phyloP scores from a whole-genome alignment of 2,888 invertebrate genomes.

The Petrolisthes manimaculis region DNA sequence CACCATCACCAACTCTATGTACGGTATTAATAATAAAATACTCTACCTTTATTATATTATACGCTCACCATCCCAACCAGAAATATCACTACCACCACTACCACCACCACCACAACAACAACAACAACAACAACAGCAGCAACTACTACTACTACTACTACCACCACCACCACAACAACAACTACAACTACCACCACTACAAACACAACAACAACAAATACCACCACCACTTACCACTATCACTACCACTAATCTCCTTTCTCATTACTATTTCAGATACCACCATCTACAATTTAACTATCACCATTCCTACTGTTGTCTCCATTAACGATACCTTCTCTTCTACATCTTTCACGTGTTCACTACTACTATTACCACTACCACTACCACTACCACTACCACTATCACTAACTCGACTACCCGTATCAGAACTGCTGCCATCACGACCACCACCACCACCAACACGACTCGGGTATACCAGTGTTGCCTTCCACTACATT shows the following conservation, averaged over 20 bases:
- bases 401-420: neutral
- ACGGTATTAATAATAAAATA: neutral
- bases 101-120: neutral
- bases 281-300: neutral
- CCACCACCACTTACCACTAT: slow-evolving; percentile 1
- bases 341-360: neutral
- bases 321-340: neutral
- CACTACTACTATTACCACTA: neutral
- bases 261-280: neutral
- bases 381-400: neutral
- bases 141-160: neutral
- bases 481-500: neutral
- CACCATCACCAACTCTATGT: neutral
- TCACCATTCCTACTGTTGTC: neutral
- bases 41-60: neutral
- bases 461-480: neutral
- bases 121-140: too few species aligned
- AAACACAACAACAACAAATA: neutral
- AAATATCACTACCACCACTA: neutral
- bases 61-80: neutral
- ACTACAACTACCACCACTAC: too few species aligned
- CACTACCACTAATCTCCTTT: too few species aligned
- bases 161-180: too few species aligned
- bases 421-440: neutral
- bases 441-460: neutral